Conservation (phyloP, 2,888 invertebrate genomes). For the Zootermopsis nevadensis region DNA sequence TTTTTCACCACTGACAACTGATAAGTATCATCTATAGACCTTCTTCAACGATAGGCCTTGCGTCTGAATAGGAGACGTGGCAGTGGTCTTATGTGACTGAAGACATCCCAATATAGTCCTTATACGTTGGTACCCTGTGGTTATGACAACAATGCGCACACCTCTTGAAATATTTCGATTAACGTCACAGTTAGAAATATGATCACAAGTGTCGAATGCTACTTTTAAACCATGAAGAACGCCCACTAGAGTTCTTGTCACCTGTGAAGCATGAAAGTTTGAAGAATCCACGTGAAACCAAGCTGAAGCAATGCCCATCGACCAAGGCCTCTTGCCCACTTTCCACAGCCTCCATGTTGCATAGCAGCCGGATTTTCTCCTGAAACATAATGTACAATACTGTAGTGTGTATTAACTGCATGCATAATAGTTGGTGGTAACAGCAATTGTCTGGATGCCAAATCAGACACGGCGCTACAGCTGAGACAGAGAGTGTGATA, state of each 20-base stretch:
- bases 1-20: not conserved
- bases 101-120: not conserved
- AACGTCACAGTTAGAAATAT: not conserved
- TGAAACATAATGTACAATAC: conserved; percentile 15
- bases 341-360: conserved; percentile 50
- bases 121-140: not conserved
- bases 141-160: not conserved
- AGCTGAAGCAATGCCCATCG: conserved; percentile 15
- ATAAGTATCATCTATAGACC: not conserved
- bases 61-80: not conserved
- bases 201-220: not conserved
- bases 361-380: conserved; percentile 51
- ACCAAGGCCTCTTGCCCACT: conserved; percentile 37
- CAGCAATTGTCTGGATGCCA: too few species aligned
- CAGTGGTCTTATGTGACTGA: not conserved
- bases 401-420: not conserved
- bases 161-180: not conserved
- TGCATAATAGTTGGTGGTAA: not conserved
- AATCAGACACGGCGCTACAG: not conserved
- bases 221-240: not conserved
- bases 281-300: conserved; percentile 37
- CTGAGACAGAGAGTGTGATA: not conserved
- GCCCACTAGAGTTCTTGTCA: conserved; percentile 23
- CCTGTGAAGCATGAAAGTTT: conserved; percentile 27
- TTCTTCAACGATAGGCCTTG: not conserved